Evolutionary conservation across 2,113 vertebrate species (phyloP).

Genomic region (Motacilla alba): DNA sequence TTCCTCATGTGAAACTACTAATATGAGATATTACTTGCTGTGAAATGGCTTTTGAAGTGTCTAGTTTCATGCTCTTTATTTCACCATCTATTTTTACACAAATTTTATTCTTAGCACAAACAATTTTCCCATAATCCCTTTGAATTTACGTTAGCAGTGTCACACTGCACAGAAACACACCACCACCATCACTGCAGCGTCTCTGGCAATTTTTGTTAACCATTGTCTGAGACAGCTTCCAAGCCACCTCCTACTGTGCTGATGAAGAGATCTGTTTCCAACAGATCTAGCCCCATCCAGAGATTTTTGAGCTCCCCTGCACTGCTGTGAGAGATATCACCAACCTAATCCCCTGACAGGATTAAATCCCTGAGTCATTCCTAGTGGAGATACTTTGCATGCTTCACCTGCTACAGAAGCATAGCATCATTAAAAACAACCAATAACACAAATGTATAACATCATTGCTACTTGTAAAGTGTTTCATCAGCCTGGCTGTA

Average conservation of each 20-base stretch:
- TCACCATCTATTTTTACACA: conserved; percentile 1
- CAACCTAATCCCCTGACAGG: background rate
- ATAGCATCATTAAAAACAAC: background rate
- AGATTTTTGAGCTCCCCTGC: background rate
- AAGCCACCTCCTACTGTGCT: background rate
- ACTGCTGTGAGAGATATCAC: background rate
- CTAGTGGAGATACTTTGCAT: background rate
- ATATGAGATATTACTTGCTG: background rate
- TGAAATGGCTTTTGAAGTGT: background rate
- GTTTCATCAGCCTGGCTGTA: background rate
- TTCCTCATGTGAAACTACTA: background rate
- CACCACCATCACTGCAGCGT: background rate
- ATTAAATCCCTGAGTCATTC: background rate
- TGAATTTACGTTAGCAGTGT: background rate
- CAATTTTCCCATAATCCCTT: background rate
- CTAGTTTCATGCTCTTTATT: background rate
- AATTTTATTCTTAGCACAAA: background rate
- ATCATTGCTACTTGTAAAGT: background rate
- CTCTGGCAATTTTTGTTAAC: background rate
- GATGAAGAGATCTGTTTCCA: background rate
- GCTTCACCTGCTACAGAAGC: background rate
- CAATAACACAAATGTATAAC: background rate
- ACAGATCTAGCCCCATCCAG: background rate
- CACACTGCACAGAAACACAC: background rate
- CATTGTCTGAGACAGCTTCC: background rate